phyloP scores from a whole-genome alignment of 2,113 vertebrate genomes.

The Phalacrocorax carbo region DNA sequence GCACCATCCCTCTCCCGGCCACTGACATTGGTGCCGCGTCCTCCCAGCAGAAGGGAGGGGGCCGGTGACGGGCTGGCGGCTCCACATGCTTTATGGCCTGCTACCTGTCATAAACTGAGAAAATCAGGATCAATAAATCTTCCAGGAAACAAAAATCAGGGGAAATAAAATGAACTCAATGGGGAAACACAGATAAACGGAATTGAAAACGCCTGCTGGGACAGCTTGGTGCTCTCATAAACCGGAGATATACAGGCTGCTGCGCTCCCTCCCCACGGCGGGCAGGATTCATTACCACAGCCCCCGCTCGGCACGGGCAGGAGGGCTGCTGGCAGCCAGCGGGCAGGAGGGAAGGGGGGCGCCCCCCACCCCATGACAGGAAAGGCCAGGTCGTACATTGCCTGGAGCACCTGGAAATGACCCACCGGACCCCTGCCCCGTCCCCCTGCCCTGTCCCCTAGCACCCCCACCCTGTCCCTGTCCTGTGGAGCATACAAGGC shows the following conservation, averaged over 20 bases:
- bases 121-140: slow-evolving; percentile 55
- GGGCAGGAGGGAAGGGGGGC: fast-evolving
- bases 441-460: neutral
- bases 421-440: fast-evolving
- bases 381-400: neutral
- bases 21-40: neutral
- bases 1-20: neutral
- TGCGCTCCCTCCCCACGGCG: neutral
- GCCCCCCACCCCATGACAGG: neutral
- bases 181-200: slow-evolving; percentile 45
- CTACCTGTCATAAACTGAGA: slow-evolving; percentile 63
- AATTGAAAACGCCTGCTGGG: slow-evolving; percentile 48
- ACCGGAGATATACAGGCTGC: neutral
- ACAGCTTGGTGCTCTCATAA: slow-evolving; percentile 50
- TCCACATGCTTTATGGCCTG: slow-evolving; percentile 23
- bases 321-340: neutral
- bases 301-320: fast-evolving
- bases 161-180: slow-evolving; percentile 48
- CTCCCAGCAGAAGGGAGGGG: neutral
- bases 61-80: neutral
- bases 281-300: neutral
- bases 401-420: fast-evolving
- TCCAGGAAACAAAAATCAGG: slow-evolving; percentile 60
- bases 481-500: neutral
- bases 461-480: fast-evolving